These are phyloP conservation scores for Saimiri boliviensis DNA, from an alignment of 2,113 vertebrate genomes.

Conservation along the genomic window DNA sequence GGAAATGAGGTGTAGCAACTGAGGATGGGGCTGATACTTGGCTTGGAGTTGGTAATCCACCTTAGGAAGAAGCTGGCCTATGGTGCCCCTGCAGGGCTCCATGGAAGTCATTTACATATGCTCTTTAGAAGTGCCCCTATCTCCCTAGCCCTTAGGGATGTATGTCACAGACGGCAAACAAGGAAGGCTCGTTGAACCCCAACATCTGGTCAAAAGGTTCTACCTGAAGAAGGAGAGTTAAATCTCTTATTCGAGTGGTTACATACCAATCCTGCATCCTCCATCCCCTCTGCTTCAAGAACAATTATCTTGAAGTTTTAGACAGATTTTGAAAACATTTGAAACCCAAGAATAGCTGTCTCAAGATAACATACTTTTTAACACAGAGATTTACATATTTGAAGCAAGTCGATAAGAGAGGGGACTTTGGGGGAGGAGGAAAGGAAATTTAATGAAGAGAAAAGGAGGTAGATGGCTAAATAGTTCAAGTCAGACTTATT, in stretches of 20 bases:
- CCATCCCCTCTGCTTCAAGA: not conserved
- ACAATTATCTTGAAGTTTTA: conserved; percentile 30
- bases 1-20: not conserved
- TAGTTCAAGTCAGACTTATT: not conserved
- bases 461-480: not conserved
- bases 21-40: not conserved
- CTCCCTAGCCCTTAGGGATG: conserved; percentile 42
- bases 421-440: not conserved
- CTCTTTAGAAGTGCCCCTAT: conserved; percentile 56
- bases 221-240: not conserved
- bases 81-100: not conserved
- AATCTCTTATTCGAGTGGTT: not conserved
- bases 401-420: not conserved
- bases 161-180: conserved; percentile 67
- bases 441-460: not conserved
- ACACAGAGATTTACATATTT: conserved; percentile 29
- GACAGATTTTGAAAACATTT: conserved; percentile 47
- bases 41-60: not conserved
- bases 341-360: conserved; percentile 25
- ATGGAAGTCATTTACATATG: conserved; percentile 44
- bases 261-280: not conserved
- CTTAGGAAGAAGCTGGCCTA: conserved; percentile 36
- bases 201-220: conserved; percentile 55
- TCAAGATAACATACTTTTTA: not conserved
- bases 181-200: conserved; percentile 55